Evolutionary conservation across 2,113 vertebrate genomes (phyloP), one percentile per base, ranked within the genome.

Genomic region (Prietella phreatophila): DNA sequence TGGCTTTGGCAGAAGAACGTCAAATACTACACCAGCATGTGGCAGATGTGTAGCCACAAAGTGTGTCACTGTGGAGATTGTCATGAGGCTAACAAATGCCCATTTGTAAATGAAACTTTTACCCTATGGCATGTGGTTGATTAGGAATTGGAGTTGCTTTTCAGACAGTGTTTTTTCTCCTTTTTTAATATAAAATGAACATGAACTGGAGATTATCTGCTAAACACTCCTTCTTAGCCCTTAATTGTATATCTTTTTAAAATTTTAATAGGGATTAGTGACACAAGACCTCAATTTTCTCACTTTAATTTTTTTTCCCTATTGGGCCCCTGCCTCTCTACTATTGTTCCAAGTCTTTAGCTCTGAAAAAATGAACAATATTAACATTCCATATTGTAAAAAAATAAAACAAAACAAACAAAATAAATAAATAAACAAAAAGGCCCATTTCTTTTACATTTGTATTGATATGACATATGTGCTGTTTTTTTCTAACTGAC

Each of bases 21-120:
- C 82, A 91, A 90, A 92, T 91, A 90, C 86, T 83, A 25, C 93
- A 90, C 55, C 55, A 82, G 53, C 36, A 76, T 86, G 90, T 53
- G 47, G 80, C 19, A 80, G 56, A 83, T 80, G 83, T 50, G 89
- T 86, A 86, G 79, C 84, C 83, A 88, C 84, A 85, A 81, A 88
- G 56, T 58, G 53, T 67, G 87, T 89, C 65, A 90, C 73, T 89
- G 69, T 87, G 50, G 84, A 22, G 67, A 20, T 86, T 84, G 25
- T 33, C 67, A 84, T 71, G 69, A 78, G 14, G 78, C 30, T 81
- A 89, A 65, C 84, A 88, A 89, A 91, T 85, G 53, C 50, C 65
- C 13, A 53, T 73, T 30, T n/a, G 75, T 81, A 81, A 67, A 81
- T 67, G 15, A 55, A 86, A 50, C n/a, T 63, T 30, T 53, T 80